phyloP scores from a whole-genome alignment of 2,797 vertebrate species.

The Myiothlypis chrysogaster region DNA sequence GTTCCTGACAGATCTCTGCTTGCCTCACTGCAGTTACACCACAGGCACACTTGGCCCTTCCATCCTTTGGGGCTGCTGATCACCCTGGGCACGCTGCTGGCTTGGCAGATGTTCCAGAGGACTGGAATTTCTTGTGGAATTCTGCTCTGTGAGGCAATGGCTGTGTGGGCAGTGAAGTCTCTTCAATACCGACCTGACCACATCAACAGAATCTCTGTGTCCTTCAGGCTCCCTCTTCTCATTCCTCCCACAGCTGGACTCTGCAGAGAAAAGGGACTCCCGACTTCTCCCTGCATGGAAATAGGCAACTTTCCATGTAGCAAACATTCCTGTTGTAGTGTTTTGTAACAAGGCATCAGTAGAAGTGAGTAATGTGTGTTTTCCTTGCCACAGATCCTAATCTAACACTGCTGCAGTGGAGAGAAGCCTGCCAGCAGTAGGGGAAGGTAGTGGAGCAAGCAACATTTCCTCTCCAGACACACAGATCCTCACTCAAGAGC shows the following conservation, averaged over 20 bases:
- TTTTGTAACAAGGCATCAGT: not conserved
- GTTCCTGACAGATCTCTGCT: not conserved
- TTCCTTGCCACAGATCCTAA: not conserved
- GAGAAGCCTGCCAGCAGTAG: not conserved
- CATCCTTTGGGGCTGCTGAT: not conserved
- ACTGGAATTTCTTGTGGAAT: constrained; percentile 26
- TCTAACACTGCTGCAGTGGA: not conserved
- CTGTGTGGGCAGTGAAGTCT: not conserved
- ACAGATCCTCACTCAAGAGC: not conserved
- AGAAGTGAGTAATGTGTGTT: not conserved
- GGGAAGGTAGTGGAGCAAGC: not conserved
- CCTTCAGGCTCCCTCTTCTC: not conserved
- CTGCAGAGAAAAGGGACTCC: not conserved
- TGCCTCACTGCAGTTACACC: not conserved
- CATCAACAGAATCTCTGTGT: not conserved
- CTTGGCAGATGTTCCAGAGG: constrained; percentile 12
- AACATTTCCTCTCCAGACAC: not conserved
- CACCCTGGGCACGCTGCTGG: not conserved
- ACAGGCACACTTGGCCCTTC: not conserved
- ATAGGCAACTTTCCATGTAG: not conserved
- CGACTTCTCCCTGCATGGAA: not conserved
- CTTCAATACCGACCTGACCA: not conserved
- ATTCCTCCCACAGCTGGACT: not conserved
- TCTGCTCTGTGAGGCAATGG: not conserved
- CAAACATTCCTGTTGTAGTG: not conserved